Evolutionary conservation across 2,113 vertebrate species (phyloP).

Genomic region (Pelecanus crispus): DNA sequence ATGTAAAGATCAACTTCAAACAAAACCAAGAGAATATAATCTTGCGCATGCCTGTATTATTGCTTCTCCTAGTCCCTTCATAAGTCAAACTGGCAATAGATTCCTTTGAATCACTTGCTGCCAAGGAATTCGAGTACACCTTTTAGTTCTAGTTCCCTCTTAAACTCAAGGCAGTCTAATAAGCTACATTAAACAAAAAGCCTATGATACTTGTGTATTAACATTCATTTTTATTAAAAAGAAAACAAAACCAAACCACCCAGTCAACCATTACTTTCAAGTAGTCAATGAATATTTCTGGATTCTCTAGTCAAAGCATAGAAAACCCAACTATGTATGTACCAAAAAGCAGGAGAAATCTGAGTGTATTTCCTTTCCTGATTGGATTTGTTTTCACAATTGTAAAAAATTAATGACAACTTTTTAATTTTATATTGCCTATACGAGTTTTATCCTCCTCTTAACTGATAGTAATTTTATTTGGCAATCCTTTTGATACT

Average conservation of each 20-base stretch:
- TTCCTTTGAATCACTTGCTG: background rate
- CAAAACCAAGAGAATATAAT: background rate
- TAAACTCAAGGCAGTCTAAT: background rate
- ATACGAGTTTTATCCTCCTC: background rate
- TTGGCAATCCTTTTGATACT: background rate
- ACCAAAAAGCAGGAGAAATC: background rate
- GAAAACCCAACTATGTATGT: background rate
- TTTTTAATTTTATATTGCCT: background rate
- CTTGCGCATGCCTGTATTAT: background rate
- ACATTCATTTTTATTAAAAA: background rate
- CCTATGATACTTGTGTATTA: background rate
- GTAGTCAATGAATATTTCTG: background rate
- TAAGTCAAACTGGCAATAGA: background rate
- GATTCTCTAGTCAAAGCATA: background rate
- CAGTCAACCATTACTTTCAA: background rate
- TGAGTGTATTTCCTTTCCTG: background rate
- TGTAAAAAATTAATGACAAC: background rate
- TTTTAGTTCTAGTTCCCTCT: background rate
- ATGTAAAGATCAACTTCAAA: background rate
- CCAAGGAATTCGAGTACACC: background rate
- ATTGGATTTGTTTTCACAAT: background rate
- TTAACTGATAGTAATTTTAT: background rate
- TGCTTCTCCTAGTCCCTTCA: background rate
- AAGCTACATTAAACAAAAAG: background rate
- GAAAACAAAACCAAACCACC: background rate